Base-by-base conservation (phyloP, 2,797 vertebrate species). In the Micropoecilia bifurca region DNA sequence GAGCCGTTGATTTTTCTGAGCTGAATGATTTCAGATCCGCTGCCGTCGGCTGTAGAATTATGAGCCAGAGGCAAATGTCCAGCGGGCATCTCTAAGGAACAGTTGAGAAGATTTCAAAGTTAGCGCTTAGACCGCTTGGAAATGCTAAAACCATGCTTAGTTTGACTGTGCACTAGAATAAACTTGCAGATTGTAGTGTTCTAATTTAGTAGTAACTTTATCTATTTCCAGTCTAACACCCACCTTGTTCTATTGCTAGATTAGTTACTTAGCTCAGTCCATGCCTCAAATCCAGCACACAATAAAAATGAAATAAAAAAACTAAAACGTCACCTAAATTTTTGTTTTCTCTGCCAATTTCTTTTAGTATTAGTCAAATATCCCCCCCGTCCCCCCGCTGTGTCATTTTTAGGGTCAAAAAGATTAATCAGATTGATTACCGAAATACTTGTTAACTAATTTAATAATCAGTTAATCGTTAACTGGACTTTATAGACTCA, bases 1-100 rank as follows among this genome's bases (percentile, higher is more conserved):
- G 89, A 94, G 75, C 96, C 92, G 22, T 94, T 94, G 75, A 95
- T 83, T 79, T 95, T 96, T 79, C 88, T 92, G 68, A 91, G 87
- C 14, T 88, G 93, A 81, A 79, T 77, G 39, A 86, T 76, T 63
- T 95, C 92, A 1, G 90, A 85, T 3, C 80, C 33, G n/a, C 78
- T 80, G 53, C 28, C 39, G 84, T 91, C 89, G 57, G 83, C 86
- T 5, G 87, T 76, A 71, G 80, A 85, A 57, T 80, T 83, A 81
- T 83, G 91, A 66, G 85, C 82, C 39, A 86, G 41, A 0, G 76
- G 30, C 6, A 71, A 57, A 36, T 80, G 88, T 73, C 88, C 83
- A 36, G 68, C 77, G 71, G 76, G 87, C 16, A 43, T 87, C 81
- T 94, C 95, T 94, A 81, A 88, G 46, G 74, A 78, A 0, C 8